Conservation (phyloP, 2,797 vertebrate genomes). For the Oreochromis grahami region DNA sequence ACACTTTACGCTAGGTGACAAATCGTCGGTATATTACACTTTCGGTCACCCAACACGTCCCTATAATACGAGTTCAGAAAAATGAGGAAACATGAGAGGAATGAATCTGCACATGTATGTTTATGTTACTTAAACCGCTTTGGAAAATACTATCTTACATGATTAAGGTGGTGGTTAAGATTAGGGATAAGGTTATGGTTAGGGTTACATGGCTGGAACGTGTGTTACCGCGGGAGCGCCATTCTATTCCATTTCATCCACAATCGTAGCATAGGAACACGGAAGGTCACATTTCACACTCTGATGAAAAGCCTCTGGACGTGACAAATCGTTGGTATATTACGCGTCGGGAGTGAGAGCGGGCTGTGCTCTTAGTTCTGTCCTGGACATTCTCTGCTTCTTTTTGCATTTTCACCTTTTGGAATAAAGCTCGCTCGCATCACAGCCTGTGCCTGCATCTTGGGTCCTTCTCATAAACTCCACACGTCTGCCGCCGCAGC, state of each 20-base stretch:
- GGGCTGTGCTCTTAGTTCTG: not conserved
- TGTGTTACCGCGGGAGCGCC: fast-evolving
- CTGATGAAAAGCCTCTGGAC: not conserved
- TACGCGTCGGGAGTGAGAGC: not conserved
- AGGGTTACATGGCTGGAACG: not conserved
- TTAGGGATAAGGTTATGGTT: not conserved
- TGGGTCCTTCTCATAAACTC: not conserved
- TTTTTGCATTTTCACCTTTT: not conserved
- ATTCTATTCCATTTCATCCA: not conserved
- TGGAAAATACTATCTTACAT: not conserved
- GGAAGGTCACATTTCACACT: not conserved
- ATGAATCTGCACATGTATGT: not conserved
- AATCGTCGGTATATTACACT: not conserved
- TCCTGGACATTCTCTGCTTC: not conserved
- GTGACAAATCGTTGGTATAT: not conserved
- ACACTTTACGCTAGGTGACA: not conserved
- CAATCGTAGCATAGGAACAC: not conserved
- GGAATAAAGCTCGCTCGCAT: not conserved
- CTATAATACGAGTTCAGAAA: not conserved
- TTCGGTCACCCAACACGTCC: not conserved
- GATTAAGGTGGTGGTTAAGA: not conserved
- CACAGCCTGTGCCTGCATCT: not conserved
- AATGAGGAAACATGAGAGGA: not conserved
- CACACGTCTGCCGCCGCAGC: too few species aligned
- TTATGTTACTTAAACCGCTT: not conserved